Conservation (phyloP, 2,797 vertebrate genomes). For the Spinus olivaceus region DNA sequence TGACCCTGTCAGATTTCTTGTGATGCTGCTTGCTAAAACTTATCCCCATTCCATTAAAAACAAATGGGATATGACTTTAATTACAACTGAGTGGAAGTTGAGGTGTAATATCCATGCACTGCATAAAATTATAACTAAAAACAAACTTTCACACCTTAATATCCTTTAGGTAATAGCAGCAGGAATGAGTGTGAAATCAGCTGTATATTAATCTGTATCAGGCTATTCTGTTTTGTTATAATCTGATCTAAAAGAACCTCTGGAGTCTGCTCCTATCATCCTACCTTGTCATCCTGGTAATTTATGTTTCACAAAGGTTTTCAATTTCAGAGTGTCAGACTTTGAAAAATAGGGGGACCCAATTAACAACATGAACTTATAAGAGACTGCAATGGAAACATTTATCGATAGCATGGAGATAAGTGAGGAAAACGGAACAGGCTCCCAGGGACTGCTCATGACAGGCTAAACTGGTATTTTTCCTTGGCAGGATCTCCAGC, state of each 20-base stretch:
- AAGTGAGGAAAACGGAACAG: neutral
- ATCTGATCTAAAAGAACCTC: neutral
- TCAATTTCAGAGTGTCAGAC: neutral
- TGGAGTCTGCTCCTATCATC: neutral
- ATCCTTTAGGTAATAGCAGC: neutral
- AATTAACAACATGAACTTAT: neutral
- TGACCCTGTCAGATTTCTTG: neutral
- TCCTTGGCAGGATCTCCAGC: neutral
- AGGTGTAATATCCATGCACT: neutral
- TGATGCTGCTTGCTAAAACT: conserved; percentile 30
- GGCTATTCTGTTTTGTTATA: neutral
- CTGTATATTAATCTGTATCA: neutral
- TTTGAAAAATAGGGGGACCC: neutral
- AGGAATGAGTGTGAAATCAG: neutral
- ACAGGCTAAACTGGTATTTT: neutral
- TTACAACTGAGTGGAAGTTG: conserved; percentile 16
- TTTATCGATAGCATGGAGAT: neutral
- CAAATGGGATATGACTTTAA: conserved; percentile 50
- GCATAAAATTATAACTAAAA: neutral
- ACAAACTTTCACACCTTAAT: neutral
- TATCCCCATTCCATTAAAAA: conserved; percentile 50
- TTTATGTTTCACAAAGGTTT: neutral
- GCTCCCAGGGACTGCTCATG: neutral
- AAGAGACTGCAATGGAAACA: neutral
- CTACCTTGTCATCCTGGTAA: neutral